A percentile compares a stretch with the other conserved stretches of the same genome.
Evolutionary conservation across 1,140 invertebrate genomes (phyloP).

Genomic region (Drosophila obscura): DNA sequence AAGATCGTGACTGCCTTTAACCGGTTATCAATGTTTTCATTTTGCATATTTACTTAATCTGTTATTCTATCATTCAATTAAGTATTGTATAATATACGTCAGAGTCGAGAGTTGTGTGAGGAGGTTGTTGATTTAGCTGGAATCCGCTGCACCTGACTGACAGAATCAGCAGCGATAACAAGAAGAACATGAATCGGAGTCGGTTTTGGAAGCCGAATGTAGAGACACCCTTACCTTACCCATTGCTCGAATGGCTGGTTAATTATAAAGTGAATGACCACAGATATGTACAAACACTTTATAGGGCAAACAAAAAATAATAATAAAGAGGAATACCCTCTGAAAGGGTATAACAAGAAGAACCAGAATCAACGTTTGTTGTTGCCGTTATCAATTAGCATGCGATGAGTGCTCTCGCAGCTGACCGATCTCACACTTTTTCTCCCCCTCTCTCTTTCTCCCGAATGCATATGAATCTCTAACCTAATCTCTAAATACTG

Average conservation of each 20-base stretch:
- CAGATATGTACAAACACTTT: too few relatives aligned
- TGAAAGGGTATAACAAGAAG: neutral
- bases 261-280: too few relatives aligned
- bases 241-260: too few relatives aligned
- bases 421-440: slow-evolving; percentile 32
- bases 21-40: slow-evolving; percentile 43
- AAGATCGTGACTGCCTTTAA: slow-evolving; percentile 34
- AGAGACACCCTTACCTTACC: too few relatives aligned
- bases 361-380: slow-evolving; percentile 15
- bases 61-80: slow-evolving; percentile 31
- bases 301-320: too few relatives aligned
- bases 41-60: slow-evolving; percentile 39
- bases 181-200: neutral
- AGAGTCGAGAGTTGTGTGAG: slow-evolving; percentile 18
- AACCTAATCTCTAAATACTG: slow-evolving; percentile 13
- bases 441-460: neutral
- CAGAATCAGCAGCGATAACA: slow-evolving; percentile 22
- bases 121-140: slow-evolving; percentile 15
- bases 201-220: too few relatives aligned
- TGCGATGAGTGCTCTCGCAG: slow-evolving; percentile 32
- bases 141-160: slow-evolving; percentile 42
- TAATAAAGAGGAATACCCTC: too few relatives aligned
- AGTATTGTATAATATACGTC: slow-evolving; percentile 51
- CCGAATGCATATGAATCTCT: neutral
- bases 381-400: slow-evolving; percentile 55